These are phyloP conservation scores for Drosophila bipectinata DNA, from an alignment of 1,140 invertebrate species.

Conservation along the genomic window DNA sequence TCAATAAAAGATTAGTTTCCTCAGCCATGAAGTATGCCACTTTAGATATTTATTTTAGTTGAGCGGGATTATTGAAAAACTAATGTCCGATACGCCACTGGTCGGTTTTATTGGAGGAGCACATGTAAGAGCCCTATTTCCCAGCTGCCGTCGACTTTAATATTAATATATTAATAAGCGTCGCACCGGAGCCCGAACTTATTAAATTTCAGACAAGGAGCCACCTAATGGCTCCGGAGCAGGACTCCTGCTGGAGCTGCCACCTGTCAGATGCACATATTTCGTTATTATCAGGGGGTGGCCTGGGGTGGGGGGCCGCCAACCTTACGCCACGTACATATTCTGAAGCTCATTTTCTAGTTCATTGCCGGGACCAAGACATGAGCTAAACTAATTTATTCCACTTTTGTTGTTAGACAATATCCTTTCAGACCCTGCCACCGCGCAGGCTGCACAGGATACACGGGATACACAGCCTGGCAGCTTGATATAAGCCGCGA, in stretches of 20 bases:
- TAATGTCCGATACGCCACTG: constrained; percentile 48
- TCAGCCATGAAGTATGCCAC: constrained; percentile 65
- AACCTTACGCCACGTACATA: constrained; percentile 59
- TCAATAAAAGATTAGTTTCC: constrained; percentile 81
- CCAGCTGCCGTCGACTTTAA: constrained; percentile 61
- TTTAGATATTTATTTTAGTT: constrained; percentile 72
- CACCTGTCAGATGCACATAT: constrained; percentile 79
- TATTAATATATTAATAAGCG: constrained; percentile 67
- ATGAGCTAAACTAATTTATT: constrained; percentile 83
- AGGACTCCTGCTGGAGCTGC: constrained; percentile 26
- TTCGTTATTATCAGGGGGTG: constrained; percentile 70
- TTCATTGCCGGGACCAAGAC: constrained; percentile 74
- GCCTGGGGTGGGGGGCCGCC: constrained; percentile 15
- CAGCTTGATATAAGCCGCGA: constrained; percentile 32
- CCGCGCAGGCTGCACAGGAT: constrained; percentile 27
- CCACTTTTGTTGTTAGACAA: constrained; percentile 81
- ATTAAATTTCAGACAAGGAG: constrained; percentile 65
- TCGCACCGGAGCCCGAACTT: constrained; percentile 35
- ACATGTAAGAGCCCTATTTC: constrained; percentile 24
- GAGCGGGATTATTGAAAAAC: constrained; percentile 75
- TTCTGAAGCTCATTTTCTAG: constrained; percentile 81
- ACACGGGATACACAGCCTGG: constrained; percentile 45
- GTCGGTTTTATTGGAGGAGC: constrained; percentile 37
- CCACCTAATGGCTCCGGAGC: constrained; percentile 17
- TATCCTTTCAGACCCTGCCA: constrained; percentile 58